These are phyloP conservation scores for Leptopilina myrica DNA, from an alignment of 2,888 invertebrate genomes.

Conservation along the genomic window DNA sequence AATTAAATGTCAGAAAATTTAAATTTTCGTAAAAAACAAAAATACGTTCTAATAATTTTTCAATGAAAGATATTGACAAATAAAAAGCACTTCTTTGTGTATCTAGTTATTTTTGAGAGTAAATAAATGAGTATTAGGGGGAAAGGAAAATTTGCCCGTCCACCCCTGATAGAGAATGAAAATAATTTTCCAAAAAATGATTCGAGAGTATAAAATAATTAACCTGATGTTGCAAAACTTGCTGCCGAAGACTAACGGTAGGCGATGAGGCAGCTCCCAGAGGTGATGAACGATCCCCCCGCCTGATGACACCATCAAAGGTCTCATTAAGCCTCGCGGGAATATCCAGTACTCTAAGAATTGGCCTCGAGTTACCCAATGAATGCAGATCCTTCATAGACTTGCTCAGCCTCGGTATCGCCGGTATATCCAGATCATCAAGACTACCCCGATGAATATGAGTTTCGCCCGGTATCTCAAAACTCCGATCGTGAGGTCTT, in stretches of 20 bases:
- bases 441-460: slow-evolving; percentile 67
- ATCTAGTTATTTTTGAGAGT: too few species aligned
- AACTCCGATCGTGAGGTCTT: slow-evolving; percentile 67
- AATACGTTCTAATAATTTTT: too few species aligned
- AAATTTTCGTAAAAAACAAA: too few species aligned
- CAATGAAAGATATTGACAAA: too few species aligned
- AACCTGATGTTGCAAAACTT: slow-evolving; percentile 64
- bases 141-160: too few species aligned
- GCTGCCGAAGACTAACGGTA: slow-evolving; percentile 63
- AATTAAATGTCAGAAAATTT: too few species aligned
- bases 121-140: too few species aligned
- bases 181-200: too few species aligned
- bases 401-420: slow-evolving; percentile 69
- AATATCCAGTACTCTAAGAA: slow-evolving; percentile 63
- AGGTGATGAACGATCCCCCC: slow-evolving; percentile 65
- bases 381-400: slow-evolving; percentile 67
- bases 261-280: slow-evolving; percentile 65
- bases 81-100: too few species aligned
- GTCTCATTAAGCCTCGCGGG: slow-evolving; percentile 67
- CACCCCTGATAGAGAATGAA: too few species aligned
- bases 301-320: slow-evolving; percentile 67
- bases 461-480: slow-evolving; percentile 71
- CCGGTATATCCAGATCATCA: slow-evolving; percentile 71
- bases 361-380: slow-evolving; percentile 58
- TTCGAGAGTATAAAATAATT: not conserved